phyloP scores from a whole-genome alignment of 2,113 vertebrate species.

The Xerus inauris region DNA sequence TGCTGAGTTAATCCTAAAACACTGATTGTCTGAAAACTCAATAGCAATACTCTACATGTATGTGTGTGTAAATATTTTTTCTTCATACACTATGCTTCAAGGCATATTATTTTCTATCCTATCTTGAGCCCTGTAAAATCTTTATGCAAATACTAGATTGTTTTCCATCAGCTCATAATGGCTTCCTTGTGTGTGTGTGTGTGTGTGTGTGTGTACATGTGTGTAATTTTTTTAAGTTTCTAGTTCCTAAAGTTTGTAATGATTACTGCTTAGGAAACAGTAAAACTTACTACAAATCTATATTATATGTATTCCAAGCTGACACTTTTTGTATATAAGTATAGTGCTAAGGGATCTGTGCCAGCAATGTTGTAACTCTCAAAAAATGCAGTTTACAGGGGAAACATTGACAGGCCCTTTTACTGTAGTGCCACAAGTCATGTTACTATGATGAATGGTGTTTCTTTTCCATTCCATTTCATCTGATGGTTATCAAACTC shows the following conservation, averaged over 20 bases:
- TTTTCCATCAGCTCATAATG: background rate
- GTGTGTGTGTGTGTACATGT: background rate
- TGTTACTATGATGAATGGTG: constrained; percentile 8
- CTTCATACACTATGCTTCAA: background rate
- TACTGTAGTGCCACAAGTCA: background rate
- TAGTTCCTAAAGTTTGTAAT: background rate
- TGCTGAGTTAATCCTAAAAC: constrained; percentile 6
- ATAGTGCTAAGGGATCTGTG: background rate
- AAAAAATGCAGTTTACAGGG: constrained; percentile 47
- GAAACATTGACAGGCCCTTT: constrained; percentile 36
- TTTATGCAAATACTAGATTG: constrained; percentile 7
- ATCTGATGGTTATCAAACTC: constrained; percentile 3
- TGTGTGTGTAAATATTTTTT: background rate
- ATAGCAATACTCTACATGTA: background rate
- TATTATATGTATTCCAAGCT: constrained; percentile 7
- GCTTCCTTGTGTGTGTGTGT: background rate
- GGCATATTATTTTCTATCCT: background rate
- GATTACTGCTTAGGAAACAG: constrained; percentile 18
- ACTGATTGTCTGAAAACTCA: background rate
- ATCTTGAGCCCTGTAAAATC: constrained; percentile 40
- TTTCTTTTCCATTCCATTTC: constrained; percentile 54
- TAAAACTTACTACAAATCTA: constrained; percentile 15
- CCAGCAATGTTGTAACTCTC: background rate
- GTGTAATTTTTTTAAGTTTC: constrained; percentile 32
- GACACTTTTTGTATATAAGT: background rate